Base-by-base conservation (phyloP, 2,113 vertebrate species). In the Glareola pratincola region DNA sequence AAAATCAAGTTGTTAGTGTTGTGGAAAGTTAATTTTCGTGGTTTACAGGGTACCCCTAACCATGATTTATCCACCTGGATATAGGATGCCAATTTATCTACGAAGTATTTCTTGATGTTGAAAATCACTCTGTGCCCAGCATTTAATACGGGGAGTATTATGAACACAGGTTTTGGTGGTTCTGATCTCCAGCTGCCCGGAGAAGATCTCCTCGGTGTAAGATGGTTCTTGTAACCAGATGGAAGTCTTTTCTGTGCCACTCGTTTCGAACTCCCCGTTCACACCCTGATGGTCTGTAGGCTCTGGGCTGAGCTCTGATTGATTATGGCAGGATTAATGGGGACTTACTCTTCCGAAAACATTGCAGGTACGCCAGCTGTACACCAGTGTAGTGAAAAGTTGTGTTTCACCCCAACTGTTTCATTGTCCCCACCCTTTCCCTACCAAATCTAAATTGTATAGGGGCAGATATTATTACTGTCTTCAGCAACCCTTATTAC, bases 261-360 rank as follows among this genome's bases (percentile, higher is more conserved):
- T 85, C 56, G 47, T 66, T 81, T 92, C 24, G 9, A 66, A 81
- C 91, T 97, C 94, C 90, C 67, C 29, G 73, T 71, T 96, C 78
- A 59, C 81, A 59, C 34, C 8, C 57, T 64, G 54, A 59, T 67
- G 86, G 30, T 56, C 88, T 73, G 29, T 45, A 43, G 50, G 47
- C 30, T 88, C 60, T 51, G 57, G 4, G 12, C 78, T 92, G 82
- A 82, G 51, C 24, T 85, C 82, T 96, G 85, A 90, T 95, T 83
- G 81, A 85, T 92, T 92, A 84, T 39, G 57, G 51, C 41, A 45
- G 90, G 24, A 68, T 94, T 85, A 66, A 92, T 71, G 80, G 54
- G 67, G 63, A 59, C 27, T 89, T 77, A 68, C 30, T 77, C 69
- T 94, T 93, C 22, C 1, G 23, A 86, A 95, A 85, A 62, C 3